These are phyloP conservation scores for Conger conger DNA, from an alignment of 2,113 vertebrate species.

Conservation along the genomic window DNA sequence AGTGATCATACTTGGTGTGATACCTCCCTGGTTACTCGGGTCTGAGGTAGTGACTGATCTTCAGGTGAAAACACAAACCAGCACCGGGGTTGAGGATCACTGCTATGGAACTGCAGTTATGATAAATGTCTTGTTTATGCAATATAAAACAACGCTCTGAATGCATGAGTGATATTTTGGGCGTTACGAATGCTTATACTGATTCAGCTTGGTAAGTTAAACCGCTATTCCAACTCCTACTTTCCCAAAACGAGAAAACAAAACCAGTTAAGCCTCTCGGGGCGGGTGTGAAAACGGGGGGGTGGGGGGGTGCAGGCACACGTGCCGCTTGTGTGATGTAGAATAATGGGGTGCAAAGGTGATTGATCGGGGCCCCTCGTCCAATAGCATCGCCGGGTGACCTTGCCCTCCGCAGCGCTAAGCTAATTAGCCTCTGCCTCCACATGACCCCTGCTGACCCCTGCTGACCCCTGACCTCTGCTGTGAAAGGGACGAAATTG, in stretches of 20 bases:
- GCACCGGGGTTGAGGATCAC: too few species aligned
- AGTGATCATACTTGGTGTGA: too few species aligned
- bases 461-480: slow-evolving; percentile 79
- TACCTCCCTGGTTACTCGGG: too few species aligned
- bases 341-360: neutral
- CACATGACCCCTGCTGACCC: too few species aligned
- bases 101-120: neutral
- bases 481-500: slow-evolving; percentile 78
- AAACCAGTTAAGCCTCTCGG: neutral
- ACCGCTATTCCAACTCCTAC: neutral
- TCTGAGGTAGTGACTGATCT: too few species aligned
- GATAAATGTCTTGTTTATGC: neutral
- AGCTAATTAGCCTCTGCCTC: slow-evolving; percentile 84
- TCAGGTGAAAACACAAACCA: too few species aligned
- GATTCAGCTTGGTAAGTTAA: too few species aligned
- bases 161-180: neutral
- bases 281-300: neutral
- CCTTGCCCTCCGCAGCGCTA: slow-evolving; percentile 75
- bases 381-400: slow-evolving; percentile 71
- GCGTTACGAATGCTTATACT: too few species aligned
- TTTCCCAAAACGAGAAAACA: neutral
- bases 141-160: neutral
- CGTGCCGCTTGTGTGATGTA: neutral
- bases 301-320: neutral
- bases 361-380: slow-evolving; percentile 52